phyloP scores from a whole-genome alignment of 2,797 vertebrate genomes.

The Chrosomus eos region DNA sequence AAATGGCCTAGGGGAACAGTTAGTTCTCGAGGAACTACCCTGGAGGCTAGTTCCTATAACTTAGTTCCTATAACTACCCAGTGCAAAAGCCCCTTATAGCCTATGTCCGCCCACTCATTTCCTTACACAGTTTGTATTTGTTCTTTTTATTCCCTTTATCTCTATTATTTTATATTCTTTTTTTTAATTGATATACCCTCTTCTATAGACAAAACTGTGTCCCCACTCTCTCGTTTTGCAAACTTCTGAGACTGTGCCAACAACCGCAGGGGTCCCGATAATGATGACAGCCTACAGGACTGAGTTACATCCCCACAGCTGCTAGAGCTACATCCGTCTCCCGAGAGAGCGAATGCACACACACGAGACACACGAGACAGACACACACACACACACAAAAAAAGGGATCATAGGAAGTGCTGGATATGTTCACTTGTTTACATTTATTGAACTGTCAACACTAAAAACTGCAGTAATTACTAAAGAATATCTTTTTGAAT shows the following conservation, averaged over 20 bases:
- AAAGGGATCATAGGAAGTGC: constrained; percentile 11
- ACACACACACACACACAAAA: constrained; percentile 7
- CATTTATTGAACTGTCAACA: constrained; percentile 32
- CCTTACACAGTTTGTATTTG: neutral
- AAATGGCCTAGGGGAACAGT: neutral
- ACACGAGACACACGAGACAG: too few species aligned
- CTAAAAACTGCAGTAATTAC: neutral
- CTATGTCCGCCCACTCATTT: neutral
- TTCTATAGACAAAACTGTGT: neutral
- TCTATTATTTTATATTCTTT: neutral
- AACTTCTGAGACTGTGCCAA: constrained; percentile 16
- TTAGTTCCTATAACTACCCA: neutral
- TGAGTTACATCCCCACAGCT: constrained; percentile 68
- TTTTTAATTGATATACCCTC: neutral
- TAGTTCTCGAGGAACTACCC: neutral
- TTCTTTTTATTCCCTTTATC: neutral
- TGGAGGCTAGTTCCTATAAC: too few species aligned
- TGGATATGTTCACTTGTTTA: constrained; percentile 39
- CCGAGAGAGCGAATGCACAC: constrained; percentile 61
- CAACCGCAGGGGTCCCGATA: constrained; percentile 44
- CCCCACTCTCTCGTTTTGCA: neutral
- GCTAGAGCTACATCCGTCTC: constrained; percentile 63
- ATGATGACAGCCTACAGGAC: constrained; percentile 57
- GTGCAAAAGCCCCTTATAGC: neutral
- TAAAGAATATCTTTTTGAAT: constrained; percentile 13